Base-by-base conservation (phyloP, 2,797 vertebrate species). In the Gastrophryne carolinensis region DNA sequence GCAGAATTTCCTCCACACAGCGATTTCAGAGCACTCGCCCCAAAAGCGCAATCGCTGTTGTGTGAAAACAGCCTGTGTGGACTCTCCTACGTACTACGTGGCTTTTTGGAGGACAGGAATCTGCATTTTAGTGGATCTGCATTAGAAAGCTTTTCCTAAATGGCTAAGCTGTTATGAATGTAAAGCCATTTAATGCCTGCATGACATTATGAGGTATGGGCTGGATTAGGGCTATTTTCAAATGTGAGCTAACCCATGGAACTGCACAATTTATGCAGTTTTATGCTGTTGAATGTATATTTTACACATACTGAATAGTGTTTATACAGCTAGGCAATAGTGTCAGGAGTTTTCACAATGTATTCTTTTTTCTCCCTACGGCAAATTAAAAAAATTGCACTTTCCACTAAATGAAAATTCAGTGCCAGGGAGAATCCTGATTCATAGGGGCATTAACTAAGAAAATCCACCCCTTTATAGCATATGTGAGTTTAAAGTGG, bases 151-250 rank as follows among this genome's bases (percentile, higher is more conserved):
- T 60, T 39, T 71, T 60, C 54, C 26, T 27, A 54, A 15, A 71
- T 17, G 37, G n/a, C 23, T 8, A 15, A 21, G 9, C 49, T 60
- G 24, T 71, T 71, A 34, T 15, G 19, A 71, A 58, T 60, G 44
- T 12, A 70, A 58, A 58, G 26, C 24, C 24, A 58, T 47, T 11
- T 29, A 11, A 47, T 11, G 39, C 5, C 21, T 23, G 52, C 15
- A 47, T 32, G 56, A 60, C 54, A 72, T 21, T 56, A 24, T 50
- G 54, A 60, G 23, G 44, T 32, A 61, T 72, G 44, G 26, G 19
- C 19, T 34, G 68, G 37, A 61, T 57, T 50, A 24, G 34, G n/a
- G 5, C 9, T 62, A 62, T n/a, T 37, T 50, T 37, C 11, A 34
- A 72, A 72, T 62, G 6, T 39, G 54, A 12, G 27, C n/a, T 47